A percentile compares a stretch with the other conserved stretches of the same genome.
Conservation (phyloP, 2,888 invertebrate genomes). For the Coelinius sp. region DNA sequence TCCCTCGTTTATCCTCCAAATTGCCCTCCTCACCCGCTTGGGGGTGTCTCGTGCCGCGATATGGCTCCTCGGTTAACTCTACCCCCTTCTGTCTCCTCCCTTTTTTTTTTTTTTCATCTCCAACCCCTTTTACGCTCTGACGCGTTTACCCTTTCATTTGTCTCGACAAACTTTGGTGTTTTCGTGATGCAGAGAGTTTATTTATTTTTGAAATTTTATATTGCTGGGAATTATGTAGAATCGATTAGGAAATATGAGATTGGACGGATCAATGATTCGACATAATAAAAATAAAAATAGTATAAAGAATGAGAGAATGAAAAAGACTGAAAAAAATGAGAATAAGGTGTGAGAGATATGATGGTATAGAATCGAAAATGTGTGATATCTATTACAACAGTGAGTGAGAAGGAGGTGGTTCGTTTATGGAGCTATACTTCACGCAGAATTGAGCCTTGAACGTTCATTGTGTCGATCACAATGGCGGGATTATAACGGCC, state of each 20-base stretch:
- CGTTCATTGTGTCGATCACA: slow-evolving; percentile 63
- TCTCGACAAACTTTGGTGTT: not conserved
- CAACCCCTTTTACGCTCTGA: not conserved
- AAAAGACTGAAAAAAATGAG: not conserved
- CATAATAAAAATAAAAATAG: not conserved
- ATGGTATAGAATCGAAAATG: not conserved
- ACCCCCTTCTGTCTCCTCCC: not conserved
- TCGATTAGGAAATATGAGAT: too few relatives aligned
- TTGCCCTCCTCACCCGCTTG: slow-evolving; percentile 3
- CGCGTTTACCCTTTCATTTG: slow-evolving; percentile 15
- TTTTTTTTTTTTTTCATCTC: slow-evolving; percentile 16
- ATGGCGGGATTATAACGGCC: slow-evolving; percentile 61
- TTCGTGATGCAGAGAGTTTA: not conserved
- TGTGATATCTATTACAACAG: slow-evolving; percentile 33
- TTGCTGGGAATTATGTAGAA: not conserved
- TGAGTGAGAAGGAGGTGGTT: slow-evolving; percentile 32
- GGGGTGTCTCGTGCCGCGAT: not conserved
- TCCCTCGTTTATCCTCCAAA: slow-evolving; percentile 42
- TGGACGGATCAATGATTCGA: not conserved
- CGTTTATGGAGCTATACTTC: slow-evolving; percentile 61
- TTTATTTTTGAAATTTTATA: not conserved
- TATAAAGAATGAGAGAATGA: not conserved
- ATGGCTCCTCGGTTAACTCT: slow-evolving; percentile 17
- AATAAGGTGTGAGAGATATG: not conserved
- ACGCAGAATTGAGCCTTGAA: slow-evolving; percentile 58